A percentile compares a stretch with the other conserved stretches of the same genome.
These are phyloP conservation scores for Pagetopsis macropterus DNA, from an alignment of 2,797 vertebrate genomes.

Conservation along the genomic window DNA sequence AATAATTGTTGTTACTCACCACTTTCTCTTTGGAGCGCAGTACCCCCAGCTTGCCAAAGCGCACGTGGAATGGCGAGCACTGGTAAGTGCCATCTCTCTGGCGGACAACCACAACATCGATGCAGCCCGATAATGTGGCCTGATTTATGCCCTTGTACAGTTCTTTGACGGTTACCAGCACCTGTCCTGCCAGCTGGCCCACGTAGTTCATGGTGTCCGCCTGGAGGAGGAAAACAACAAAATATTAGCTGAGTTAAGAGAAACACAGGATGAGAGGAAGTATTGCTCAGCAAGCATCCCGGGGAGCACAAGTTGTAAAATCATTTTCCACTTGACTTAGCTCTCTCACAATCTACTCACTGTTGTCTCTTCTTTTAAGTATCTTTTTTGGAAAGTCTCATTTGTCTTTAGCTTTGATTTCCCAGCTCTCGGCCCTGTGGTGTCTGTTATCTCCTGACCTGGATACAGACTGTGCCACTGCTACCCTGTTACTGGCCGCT, in stretches of 20 bases:
- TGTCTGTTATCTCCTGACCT: constrained; percentile 62
- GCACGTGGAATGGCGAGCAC: constrained; percentile 97
- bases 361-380: constrained; percentile 19
- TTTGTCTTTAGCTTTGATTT: constrained; percentile 26
- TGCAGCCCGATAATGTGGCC: constrained; percentile 96
- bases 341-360: not conserved
- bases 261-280: constrained; percentile 7
- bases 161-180: constrained; percentile 96
- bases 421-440: constrained; percentile 28
- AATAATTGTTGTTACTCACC: constrained; percentile 80
- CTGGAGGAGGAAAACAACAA: constrained; percentile 69
- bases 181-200: constrained; percentile 96
- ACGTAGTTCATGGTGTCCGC: constrained; percentile 98
- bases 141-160: constrained; percentile 99
- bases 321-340: constrained; percentile 18
- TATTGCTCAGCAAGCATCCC: constrained; percentile 9
- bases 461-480: constrained; percentile 45
- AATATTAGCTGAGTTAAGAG: constrained; percentile 17
- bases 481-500: constrained; percentile 41
- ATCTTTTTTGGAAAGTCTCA: constrained; percentile 11
- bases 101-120: constrained; percentile 94
- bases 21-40: constrained; percentile 99
- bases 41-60: constrained; percentile 97
- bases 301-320: not conserved
- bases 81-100: constrained; percentile 94